Evolutionary conservation across 1,140 invertebrate species (phyloP).

Genomic region (Euwallacea fornicatus): DNA sequence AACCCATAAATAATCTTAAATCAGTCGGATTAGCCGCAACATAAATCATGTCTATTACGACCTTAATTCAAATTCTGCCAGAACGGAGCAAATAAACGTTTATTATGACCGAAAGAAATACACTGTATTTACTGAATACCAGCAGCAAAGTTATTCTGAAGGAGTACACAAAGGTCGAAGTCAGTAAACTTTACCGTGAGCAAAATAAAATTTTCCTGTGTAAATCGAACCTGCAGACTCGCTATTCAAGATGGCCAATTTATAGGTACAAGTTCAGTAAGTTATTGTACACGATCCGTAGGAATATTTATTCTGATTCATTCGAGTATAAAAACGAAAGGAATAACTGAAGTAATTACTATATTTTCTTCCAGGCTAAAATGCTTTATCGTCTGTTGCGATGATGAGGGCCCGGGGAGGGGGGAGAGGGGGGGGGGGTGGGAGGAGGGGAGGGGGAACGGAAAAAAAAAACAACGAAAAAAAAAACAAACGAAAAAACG

Average conservation of each 20-base stretch:
- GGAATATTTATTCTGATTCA: slow-evolving; percentile 49
- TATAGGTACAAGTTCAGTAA: slow-evolving; percentile 49
- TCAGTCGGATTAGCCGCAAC: slow-evolving; percentile 6
- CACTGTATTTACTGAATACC: slow-evolving; percentile 21
- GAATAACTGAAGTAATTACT: slow-evolving; percentile 48
- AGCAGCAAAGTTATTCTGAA: slow-evolving; percentile 31
- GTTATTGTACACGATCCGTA: slow-evolving; percentile 48
- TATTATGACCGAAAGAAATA: slow-evolving; percentile 13
- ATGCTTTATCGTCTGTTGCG: slow-evolving; percentile 15
- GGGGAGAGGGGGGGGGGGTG: too few species aligned
- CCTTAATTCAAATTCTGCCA: slow-evolving; percentile 15
- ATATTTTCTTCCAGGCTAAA: slow-evolving; percentile 12
- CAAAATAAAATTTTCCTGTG: slow-evolving; percentile 44
- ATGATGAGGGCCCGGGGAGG: too few species aligned
- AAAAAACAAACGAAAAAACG: too few species aligned
- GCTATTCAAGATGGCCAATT: slow-evolving; percentile 48
- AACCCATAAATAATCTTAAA: slow-evolving; percentile 3
- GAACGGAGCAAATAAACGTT: slow-evolving; percentile 7
- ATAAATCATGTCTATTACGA: slow-evolving; percentile 7
- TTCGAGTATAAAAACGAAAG: slow-evolving; percentile 48
- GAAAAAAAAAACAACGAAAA: too few species aligned
- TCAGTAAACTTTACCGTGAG: slow-evolving; percentile 42
- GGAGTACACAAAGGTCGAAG: slow-evolving; percentile 39
- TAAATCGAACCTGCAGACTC: slow-evolving; percentile 44
- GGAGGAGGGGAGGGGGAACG: too few species aligned